Evolutionary conservation across 2,113 vertebrate species (phyloP), one percentile per base, ranked within the genome.

Genomic region (Chroicocephalus ridibundus): DNA sequence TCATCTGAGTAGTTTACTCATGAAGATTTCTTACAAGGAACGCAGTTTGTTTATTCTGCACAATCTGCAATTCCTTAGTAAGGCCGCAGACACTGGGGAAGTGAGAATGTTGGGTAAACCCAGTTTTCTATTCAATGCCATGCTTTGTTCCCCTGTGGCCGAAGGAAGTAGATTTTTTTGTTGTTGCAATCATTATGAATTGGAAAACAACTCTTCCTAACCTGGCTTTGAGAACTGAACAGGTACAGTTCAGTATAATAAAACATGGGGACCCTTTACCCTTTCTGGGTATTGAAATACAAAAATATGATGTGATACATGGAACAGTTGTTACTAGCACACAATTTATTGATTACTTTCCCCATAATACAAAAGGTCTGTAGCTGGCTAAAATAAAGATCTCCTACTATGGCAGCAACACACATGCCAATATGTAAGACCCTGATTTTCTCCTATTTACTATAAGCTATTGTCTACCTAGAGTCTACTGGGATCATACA

Each of bases 281-380:
- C 36, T 86, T 74, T n/a, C 26, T 84, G 49, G 64, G 31, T 90
- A 86, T 13, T 84, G 81, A 97, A 94, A 92, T 72, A 82, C 34
- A 92, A 52, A 97, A 95, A 96, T 97, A 95, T 54, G 66, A 94
- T 92, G 86, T 93, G 86, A 94, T 82, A 97, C 58, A 31, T 25
- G 24, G 82, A 95, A 82, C 49, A 54, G 69, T 38, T 69, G 46
- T 79, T 94, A 82, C 65, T 42, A 85, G 49, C 58, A 89, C 69
- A 94, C 47, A 78, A 86, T 94, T 82, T 76, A 92, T 76, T 20
- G 82, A 91, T 94, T 88, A 69, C 10, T 52, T 9, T 72, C 34
- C 36, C 13, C 69, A 24, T 79, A 94, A 94, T 2, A 75, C 24
- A 81, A 84, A 78, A 90, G n/a, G 57, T 65, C 44, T 83, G 64